Base-by-base conservation (phyloP, 2,797 vertebrate genomes). In the Acanthiza pusilla region DNA sequence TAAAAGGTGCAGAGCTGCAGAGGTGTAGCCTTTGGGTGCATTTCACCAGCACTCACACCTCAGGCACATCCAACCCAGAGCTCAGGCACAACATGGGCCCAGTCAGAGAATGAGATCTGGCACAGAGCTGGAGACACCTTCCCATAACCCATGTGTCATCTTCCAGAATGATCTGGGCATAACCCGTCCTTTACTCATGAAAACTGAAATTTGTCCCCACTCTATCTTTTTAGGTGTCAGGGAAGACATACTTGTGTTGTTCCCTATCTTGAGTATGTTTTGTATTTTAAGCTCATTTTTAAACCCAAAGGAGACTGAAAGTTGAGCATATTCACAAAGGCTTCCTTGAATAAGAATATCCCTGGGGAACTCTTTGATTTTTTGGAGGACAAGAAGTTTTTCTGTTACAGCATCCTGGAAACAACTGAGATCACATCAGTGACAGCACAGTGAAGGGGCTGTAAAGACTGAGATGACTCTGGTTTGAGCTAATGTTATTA, bases 161-260 rank as follows among this genome's bases (percentile, higher is more conserved):
- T 62, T 55, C 27, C 32, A 42, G 15, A 55, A 83, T 38, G 51
- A n/a, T 48, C 40, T 82, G 43, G 36, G 13, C 25, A 40, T 36
- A 51, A 47, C 5, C 7, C 10, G 27, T 12, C 13, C 26, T 13
- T 74, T 53, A 61, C n/a, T 80, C 45, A 48, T 14, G 8, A 16
- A 76, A 88, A 55, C 2, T 27, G 29, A 34, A 67, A 7, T 65
- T 66, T 57, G 72, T 36, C 10, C 27, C 16, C 36, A 10, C 8
- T 85, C 22, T 7, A 23, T 16, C 17, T 43, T 47, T 73, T 75
- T 58, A 66, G 27, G 13, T 68, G 29, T 74, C 19, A 2, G 34
- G 29, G 30, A 85, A 77, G 72, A 29, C 4, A 2, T 34, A 20
- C 5, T 22, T 83, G 11, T 0, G 0, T 22, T 0, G 1, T 61